Percentiles rank a stretch among this genome's conserved stretches.
Conservation (phyloP, 2,888 invertebrate species). For the Cryptosula pallasiana region DNA sequence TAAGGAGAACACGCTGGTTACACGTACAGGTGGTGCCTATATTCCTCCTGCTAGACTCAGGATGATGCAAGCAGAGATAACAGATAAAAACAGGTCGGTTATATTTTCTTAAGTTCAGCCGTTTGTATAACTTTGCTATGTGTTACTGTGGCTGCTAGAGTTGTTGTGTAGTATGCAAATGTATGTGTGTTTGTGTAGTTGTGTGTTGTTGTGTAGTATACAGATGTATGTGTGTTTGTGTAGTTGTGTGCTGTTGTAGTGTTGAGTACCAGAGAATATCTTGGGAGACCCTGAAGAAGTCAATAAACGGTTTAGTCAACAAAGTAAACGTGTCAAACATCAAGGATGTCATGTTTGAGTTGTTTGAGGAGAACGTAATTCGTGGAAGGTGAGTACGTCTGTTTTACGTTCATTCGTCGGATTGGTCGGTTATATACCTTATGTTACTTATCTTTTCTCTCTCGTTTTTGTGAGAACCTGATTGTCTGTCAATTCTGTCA, state of each 20-base stretch:
- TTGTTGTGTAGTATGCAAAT: no score
- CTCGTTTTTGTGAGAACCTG: no score
- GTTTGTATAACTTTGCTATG: no score
- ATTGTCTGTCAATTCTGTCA: no score
- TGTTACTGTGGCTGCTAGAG: no score
- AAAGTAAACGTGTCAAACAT: constrained; percentile 94
- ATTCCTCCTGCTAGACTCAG: constrained; percentile 94
- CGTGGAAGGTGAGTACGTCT: constrained; percentile 65
- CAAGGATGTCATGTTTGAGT: constrained; percentile 75
- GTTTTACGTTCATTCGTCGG: neutral
- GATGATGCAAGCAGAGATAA: constrained; percentile 91
- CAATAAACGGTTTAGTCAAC: constrained; percentile 94
- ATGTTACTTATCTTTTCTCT: no score
- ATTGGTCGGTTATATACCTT: neutral
- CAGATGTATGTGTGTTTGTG: no score
- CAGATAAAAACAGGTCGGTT: constrained; percentile 70
- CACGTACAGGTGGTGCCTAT: constrained; percentile 64
- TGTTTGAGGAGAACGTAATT: constrained; percentile 91
- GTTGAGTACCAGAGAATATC: constrained; percentile 90
- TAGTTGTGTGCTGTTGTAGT: no score
- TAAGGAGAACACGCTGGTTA: constrained; percentile 30
- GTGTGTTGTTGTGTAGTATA: no score
- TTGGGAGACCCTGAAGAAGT: constrained; percentile 98
- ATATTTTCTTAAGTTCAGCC: no score
- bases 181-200: no score